Conservation (phyloP, 2,797 vertebrate species). For the Chelidonichthys spinosus region DNA sequence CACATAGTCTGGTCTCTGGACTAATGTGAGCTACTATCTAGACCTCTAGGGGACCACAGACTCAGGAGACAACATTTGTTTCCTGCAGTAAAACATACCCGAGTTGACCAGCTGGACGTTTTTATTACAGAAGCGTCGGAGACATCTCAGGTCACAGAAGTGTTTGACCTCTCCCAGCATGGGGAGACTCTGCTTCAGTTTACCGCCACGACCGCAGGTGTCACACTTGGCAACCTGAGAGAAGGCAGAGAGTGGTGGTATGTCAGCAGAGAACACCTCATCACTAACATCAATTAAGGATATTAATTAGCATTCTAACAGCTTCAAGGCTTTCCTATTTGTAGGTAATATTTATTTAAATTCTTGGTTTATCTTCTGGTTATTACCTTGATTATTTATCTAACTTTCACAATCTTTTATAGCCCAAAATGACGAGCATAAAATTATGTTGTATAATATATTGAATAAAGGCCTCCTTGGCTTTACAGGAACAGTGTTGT, state of each 20-base stretch:
- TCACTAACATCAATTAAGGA: not conserved
- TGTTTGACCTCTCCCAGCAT: conserved; percentile 91
- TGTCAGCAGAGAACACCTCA: not conserved
- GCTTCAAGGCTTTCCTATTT: not conserved
- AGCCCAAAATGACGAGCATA: not conserved
- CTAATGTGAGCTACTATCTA: too few relatives aligned
- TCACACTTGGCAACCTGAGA: conserved; percentile 90
- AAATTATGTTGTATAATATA: too few relatives aligned
- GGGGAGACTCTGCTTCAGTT: conserved; percentile 88
- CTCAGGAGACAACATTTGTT: too few relatives aligned
- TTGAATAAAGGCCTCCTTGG: too few relatives aligned
- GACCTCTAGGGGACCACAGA: too few relatives aligned
- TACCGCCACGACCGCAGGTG: conserved; percentile 87
- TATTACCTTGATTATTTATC: not conserved
- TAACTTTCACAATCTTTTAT: not conserved
- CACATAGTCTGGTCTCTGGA: too few relatives aligned
- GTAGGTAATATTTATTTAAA: not conserved
- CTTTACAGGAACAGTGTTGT: too few relatives aligned
- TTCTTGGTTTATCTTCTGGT: not conserved
- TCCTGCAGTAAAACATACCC: conserved; percentile 23
- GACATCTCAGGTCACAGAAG: conserved; percentile 93
- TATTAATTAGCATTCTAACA: not conserved
- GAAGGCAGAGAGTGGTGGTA: not conserved
- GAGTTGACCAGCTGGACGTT: conserved; percentile 17
- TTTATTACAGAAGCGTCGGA: conserved; percentile 90